phyloP scores from a whole-genome alignment of 2,888 invertebrate species.

The Oscheius sp. region DNA sequence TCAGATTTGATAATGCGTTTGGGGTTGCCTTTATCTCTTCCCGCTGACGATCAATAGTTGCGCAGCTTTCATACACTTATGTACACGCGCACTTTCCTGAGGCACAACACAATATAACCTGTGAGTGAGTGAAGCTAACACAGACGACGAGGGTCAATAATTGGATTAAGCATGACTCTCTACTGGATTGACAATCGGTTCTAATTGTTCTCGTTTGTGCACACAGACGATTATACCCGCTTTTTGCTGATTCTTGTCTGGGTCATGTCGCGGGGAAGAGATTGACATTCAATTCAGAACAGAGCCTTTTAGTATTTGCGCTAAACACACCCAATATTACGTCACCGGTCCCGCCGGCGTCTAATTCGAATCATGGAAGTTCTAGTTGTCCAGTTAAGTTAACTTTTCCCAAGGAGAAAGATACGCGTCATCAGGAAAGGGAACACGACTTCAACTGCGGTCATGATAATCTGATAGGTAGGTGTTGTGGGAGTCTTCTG shows the following conservation, averaged over 20 bases:
- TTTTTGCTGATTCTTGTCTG: neutral
- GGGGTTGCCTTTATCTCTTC: constrained; percentile 28
- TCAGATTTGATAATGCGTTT: constrained; percentile 20
- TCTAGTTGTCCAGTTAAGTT: neutral
- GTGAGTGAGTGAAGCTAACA: too few relatives aligned
- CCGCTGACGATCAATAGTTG: constrained; percentile 30
- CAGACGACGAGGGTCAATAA: too few relatives aligned
- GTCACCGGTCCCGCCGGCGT: neutral
- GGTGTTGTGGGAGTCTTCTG: constrained; percentile 9
- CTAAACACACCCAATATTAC: constrained; percentile 3
- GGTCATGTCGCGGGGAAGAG: neutral
- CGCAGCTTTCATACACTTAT: constrained; percentile 35
- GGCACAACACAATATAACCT: neutral
- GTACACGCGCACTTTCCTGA: constrained; percentile 12
- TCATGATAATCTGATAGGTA: constrained; percentile 20
- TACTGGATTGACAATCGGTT: neutral
- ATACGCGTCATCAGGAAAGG: too few relatives aligned
- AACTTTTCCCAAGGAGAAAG: neutral
- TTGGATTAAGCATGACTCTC: too few relatives aligned
- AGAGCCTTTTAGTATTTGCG: neutral
- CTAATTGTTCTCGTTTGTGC: neutral
- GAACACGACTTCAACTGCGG: neutral
- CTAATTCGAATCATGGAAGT: constrained; percentile 20
- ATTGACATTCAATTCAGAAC: constrained; percentile 2
- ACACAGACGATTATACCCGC: neutral